Conservation (phyloP, 2,888 invertebrate species). For the Argynnis bischoffii region DNA sequence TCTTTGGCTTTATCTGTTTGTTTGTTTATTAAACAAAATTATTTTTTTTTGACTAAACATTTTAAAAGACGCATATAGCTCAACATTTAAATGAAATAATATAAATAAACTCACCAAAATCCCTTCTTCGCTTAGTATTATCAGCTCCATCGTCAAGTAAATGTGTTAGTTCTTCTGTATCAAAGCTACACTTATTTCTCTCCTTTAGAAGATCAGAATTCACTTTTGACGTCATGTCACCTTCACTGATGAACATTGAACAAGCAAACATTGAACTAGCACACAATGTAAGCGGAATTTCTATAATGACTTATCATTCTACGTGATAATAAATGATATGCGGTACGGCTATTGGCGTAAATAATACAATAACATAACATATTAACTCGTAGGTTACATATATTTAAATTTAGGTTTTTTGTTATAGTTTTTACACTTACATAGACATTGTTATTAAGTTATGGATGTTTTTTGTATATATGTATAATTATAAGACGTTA, state of each 20-base stretch:
- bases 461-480: no score
- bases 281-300: background rate
- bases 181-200: conserved; percentile 86
- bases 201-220: conserved; percentile 87
- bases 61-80: no score
- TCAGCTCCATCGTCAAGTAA: conserved; percentile 87
- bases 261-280: background rate
- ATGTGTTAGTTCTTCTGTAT: conserved; percentile 87
- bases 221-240: conserved; percentile 54
- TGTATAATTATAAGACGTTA: no score
- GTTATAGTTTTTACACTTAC: no score
- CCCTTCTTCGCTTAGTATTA: conserved; percentile 84
- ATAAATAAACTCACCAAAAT: conserved; percentile 53
- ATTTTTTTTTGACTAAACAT: no score
- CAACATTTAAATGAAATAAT: background rate
- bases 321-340: background rate
- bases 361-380: background rate
- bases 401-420: no score
- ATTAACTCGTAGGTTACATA: no score
- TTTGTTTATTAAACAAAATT: no score
- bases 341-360: background rate
- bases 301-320: no score
- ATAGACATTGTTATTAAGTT: no score
- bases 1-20: no score
- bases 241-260: conserved; percentile 7